Conservation (phyloP, 2,113 vertebrate genomes). For the Bucco capensis region DNA sequence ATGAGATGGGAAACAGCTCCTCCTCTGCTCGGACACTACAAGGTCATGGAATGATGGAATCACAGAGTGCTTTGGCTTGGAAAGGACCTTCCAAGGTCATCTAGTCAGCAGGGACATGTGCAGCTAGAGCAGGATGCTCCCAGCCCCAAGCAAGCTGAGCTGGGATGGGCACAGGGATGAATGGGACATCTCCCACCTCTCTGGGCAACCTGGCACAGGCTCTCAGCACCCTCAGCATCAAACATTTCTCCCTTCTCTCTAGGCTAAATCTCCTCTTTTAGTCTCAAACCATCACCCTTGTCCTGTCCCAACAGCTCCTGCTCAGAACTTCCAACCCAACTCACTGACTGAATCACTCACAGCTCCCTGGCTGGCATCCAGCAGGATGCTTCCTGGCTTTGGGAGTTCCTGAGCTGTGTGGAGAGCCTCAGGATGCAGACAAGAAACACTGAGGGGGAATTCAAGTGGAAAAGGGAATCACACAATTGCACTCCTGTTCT, state of each 20-base stretch:
- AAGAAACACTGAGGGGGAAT: not conserved
- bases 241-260: not conserved
- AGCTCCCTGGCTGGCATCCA: not conserved
- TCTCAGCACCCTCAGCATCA: not conserved
- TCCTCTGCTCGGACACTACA: not conserved
- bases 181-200: not conserved
- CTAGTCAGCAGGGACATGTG: not conserved
- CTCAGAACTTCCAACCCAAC: not conserved
- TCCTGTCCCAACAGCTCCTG: not conserved
- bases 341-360: too few species aligned
- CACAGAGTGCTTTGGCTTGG: not conserved
- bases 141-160: not conserved
- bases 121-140: accelerated
- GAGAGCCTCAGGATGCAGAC: not conserved
- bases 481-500: not conserved
- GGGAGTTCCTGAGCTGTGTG: not conserved
- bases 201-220: not conserved
- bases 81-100: accelerated
- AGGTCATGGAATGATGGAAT: not conserved
- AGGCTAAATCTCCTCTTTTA: too few species aligned
- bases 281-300: not conserved
- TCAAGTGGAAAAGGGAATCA: not conserved
- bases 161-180: not conserved
- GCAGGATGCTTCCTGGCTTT: not conserved
- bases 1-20: not conserved